Evolutionary conservation across 2,888 invertebrate genomes (phyloP).

Genomic region (Acanthosepion esculentum): DNA sequence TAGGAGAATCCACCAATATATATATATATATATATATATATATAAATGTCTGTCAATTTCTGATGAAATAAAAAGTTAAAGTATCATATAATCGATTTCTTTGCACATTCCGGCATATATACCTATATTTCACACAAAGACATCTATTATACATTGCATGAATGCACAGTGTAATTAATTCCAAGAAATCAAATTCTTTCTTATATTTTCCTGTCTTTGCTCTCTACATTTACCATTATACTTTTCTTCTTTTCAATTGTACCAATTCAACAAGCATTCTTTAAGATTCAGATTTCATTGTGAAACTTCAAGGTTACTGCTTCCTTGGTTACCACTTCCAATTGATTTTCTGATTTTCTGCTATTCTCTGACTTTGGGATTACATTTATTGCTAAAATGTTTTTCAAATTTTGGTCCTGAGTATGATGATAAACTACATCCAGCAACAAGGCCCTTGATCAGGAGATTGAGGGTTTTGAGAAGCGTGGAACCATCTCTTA

Average conservation of each 20-base stretch:
- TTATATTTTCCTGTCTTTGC: neutral
- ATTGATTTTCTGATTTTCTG: neutral
- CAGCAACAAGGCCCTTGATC: too few relatives aligned
- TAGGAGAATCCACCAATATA: too few relatives aligned
- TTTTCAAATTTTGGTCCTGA: neutral
- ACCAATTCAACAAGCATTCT: conserved; percentile 2
- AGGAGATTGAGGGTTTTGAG: too few relatives aligned
- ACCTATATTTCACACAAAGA: too few relatives aligned
- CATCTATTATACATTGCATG: too few relatives aligned
- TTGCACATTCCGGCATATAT: too few relatives aligned
- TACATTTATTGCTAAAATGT: neutral
- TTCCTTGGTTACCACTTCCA: neutral
- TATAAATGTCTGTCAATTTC: too few relatives aligned
- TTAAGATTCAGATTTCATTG: neutral
- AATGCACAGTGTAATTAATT: neutral
- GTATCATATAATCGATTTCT: too few relatives aligned
- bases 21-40: too few relatives aligned
- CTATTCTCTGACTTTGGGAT: neutral
- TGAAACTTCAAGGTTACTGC: neutral
- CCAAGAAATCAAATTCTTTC: neutral
- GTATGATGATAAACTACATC: too few relatives aligned
- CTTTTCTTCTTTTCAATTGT: neutral
- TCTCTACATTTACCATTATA: neutral
- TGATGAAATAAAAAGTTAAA: too few relatives aligned
- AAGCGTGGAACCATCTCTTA: too few relatives aligned